phyloP scores from a whole-genome alignment of 2,797 vertebrate genomes.

The Pantherophis alleghaniensis region DNA sequence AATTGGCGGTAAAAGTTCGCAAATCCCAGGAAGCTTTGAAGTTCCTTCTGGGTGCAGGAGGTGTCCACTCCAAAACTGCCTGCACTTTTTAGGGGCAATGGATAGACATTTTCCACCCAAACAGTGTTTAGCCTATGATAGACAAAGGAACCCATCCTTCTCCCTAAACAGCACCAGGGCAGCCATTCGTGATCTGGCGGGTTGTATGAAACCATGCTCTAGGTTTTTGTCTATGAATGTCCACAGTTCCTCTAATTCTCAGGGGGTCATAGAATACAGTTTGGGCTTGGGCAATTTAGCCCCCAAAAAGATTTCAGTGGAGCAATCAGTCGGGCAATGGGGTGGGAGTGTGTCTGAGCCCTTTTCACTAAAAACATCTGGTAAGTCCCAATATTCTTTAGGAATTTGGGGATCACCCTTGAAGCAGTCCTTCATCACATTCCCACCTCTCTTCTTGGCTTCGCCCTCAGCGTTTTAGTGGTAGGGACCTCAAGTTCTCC shows the following conservation, averaged over 20 bases:
- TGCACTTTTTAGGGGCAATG: not conserved
- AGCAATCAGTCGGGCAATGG: not conserved
- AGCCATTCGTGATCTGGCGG: not conserved
- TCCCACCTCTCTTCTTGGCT: not conserved
- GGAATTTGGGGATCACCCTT: not conserved
- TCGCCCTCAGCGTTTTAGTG: not conserved
- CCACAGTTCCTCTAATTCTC: not conserved
- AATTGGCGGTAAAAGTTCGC: not conserved
- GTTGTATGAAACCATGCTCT: not conserved
- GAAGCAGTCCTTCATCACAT: not conserved
- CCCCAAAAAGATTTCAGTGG: not conserved
- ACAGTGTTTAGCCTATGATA: not conserved
- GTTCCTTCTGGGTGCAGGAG: not conserved
- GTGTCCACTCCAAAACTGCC: no score
- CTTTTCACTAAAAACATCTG: not conserved
- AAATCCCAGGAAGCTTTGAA: not conserved
- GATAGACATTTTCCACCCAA: not conserved
- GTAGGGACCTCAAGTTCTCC: not conserved
- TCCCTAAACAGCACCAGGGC: not conserved
- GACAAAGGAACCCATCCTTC: not conserved
- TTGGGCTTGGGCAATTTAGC: not conserved
- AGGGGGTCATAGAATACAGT: not conserved
- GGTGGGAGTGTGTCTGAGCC: not conserved
- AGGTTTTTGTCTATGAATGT: not conserved
- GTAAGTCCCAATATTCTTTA: not conserved